Conservation (phyloP, 2,888 invertebrate species). For the Carterocephalus palaemon region DNA sequence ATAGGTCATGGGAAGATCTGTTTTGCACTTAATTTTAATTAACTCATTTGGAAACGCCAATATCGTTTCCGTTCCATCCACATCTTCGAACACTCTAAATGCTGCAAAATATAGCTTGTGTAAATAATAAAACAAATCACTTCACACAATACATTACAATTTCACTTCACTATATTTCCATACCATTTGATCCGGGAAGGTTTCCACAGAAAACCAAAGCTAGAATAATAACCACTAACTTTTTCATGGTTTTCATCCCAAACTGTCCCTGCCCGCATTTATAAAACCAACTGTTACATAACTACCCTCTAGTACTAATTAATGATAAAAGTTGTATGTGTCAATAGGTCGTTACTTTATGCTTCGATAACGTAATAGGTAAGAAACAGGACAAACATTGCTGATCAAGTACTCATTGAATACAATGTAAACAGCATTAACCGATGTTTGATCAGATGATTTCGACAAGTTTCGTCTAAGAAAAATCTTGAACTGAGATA, state of each 20-base stretch:
- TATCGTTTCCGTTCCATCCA: slow-evolving; percentile 52
- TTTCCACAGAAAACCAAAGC: slow-evolving; percentile 18
- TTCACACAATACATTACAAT: slow-evolving; percentile 2
- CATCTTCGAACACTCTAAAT: slow-evolving; percentile 51
- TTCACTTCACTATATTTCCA: background rate
- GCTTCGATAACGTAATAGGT: slow-evolving; percentile 24
- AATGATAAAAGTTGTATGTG: slow-evolving; percentile 27
- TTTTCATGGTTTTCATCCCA: slow-evolving; percentile 1
- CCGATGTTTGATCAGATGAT: background rate
- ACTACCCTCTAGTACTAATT: slow-evolving; percentile 24
- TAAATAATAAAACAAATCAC: slow-evolving; percentile 3
- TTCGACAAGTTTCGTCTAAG: background rate
- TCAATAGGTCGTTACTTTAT: slow-evolving; percentile 40
- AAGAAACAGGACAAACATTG: slow-evolving; percentile 3
- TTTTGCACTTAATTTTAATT: slow-evolving; percentile 56
- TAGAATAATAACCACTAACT: background rate
- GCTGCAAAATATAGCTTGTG: slow-evolving; percentile 47
- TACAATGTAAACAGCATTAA: background rate
- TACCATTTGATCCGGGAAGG: slow-evolving; percentile 24
- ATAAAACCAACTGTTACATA: background rate
- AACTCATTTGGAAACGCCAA: slow-evolving; percentile 58
- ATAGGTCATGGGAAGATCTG: slow-evolving; percentile 59
- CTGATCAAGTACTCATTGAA: slow-evolving; percentile 6
- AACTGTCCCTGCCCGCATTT: background rate
- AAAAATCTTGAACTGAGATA: background rate